Base-by-base conservation (phyloP, 2,113 vertebrate species). In the Toxostoma redivivum region DNA sequence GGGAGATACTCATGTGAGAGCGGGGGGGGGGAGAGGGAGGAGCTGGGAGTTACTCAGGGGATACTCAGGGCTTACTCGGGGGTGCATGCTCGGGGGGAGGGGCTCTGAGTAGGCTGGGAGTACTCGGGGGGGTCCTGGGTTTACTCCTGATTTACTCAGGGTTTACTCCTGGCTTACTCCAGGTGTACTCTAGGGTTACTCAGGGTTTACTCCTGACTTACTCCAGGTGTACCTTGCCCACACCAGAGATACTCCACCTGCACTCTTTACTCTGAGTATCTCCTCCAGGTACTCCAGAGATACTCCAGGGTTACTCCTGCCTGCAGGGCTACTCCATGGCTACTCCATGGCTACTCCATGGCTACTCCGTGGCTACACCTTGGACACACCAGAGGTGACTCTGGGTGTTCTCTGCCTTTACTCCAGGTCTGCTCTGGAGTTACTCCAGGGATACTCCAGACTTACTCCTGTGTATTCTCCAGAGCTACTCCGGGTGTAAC, bases 341-440 rank as follows among this genome's bases (percentile, higher is more conserved):
- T 51, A 27, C 50, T 51, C 50, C 24, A 3, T 51, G 50, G 19
- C 13, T 9, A 27, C 47, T 24, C 64, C 1, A 2, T 10, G 38
- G 23, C 25, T 51, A 27, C 50, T 51, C 50, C 24, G 5, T 51
- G 50, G 62, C 5, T n/a, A 45, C 62, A 44, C 62, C 62, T 33
- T 1, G 8, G 21, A 65, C 31, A 24, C 15, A 0, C 4, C 2
- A 0, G 62, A 65, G 8, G 31, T 33, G 21, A 45, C 30, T 33
- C 40, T 15, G 5, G 40, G 20, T 44, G 9, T 31, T 5, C 54
- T 58, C 54, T 38, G 42, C 4, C 11, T 35, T 22, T 61, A 81
- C 70, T 88, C 67, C 25, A 1, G 57, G 57, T 18, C 35, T 62
- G 12, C 37, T 21, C 27, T 8, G 12, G 37, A 30, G 18, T 40